Evolutionary conservation across 2,888 invertebrate species (phyloP).

Genomic region (Caenorhabditis sp.): DNA sequence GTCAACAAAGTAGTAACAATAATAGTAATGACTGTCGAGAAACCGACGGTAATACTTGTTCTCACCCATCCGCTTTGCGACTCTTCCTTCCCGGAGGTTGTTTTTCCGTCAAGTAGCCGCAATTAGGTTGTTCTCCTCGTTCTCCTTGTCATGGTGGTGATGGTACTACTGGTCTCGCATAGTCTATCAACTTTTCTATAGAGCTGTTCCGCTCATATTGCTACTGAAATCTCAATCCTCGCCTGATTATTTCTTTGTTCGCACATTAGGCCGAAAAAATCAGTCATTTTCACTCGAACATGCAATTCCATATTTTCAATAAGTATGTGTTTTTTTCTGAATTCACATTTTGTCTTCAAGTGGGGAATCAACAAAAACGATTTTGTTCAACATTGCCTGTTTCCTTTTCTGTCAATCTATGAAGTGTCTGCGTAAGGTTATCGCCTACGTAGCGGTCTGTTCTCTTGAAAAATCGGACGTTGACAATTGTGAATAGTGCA

Average conservation of each 20-base stretch:
- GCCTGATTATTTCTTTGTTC: too few relatives aligned
- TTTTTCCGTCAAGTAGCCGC: constrained; percentile 52
- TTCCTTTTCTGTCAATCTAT: not conserved
- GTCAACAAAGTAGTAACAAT: constrained; percentile 33
- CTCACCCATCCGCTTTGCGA: constrained; percentile 7
- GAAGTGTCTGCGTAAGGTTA: not conserved
- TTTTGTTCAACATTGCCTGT: constrained; percentile 3
- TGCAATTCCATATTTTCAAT: not conserved
- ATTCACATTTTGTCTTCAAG: constrained; percentile 1
- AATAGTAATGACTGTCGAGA: constrained; percentile 15
- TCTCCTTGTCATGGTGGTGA: not conserved
- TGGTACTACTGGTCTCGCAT: not conserved
- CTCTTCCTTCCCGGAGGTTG: constrained; percentile 26
- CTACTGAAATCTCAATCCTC: too few relatives aligned
- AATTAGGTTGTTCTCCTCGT: constrained; percentile 38
- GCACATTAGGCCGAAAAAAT: not conserved
- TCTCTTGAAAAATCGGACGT: too few relatives aligned
- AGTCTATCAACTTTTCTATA: not conserved
- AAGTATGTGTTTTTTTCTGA: not conserved
- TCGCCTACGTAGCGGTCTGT: not conserved
- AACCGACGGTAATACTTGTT: constrained; percentile 22
- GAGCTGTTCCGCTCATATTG: too few relatives aligned
- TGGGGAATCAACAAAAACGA: not conserved
- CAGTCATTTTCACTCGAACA: not conserved
- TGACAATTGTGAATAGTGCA: not conserved